Evolutionary conservation across 2,797 vertebrate species (phyloP), one percentile per base, ranked within the genome.

Genomic region (Enteromius treurensis): DNA sequence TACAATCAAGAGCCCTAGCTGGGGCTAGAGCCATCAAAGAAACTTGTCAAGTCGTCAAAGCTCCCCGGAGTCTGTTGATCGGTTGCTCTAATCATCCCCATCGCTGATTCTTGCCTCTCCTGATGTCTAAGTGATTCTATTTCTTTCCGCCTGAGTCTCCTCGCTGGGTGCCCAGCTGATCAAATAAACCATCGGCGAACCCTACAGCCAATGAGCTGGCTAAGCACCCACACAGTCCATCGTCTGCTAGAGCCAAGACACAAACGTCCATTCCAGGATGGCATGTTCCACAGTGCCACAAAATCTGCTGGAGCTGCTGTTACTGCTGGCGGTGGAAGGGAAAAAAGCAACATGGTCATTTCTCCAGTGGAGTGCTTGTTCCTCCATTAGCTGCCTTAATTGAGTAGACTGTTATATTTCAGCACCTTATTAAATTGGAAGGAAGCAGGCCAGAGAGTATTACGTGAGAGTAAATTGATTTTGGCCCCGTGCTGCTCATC

Each of bases 371-470:
- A 92, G 90, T 92, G 89, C 83, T 91, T 91, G 87, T 79, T 88
- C 94, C 84, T 89, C 90, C 49, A 85, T 94, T 93, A 91, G 87
- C 87, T 80, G 89, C 84, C 79, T 79, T 91, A 91, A 92, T 65
- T 93, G 86, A 53, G 42, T 92, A 92, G 88, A 89, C 83, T 5
- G 90, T 87, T 84, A 85, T 92, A 91, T 93, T 92, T 91, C 19
- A 89, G 86, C 85, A 86, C 91, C 90, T 92, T 94, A 94, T 92
- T 92, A 93, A 94, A 92, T 90, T 87, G 86, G 85, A 92, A 81
- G 87, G 87, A 89, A 87, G 87, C 90, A 67, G 85, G 87, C 89
- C 91, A 88, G 81, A 91, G 90, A 80, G 60, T 86, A 87, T 92
- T 94, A 91, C 89, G 87, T 85, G 73, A 91, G 89, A 89, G 88